A percentile compares a stretch with the other conserved stretches of the same genome.
Conservation (phyloP, 1,140 invertebrate genomes). For the Heterodera schachtii region DNA sequence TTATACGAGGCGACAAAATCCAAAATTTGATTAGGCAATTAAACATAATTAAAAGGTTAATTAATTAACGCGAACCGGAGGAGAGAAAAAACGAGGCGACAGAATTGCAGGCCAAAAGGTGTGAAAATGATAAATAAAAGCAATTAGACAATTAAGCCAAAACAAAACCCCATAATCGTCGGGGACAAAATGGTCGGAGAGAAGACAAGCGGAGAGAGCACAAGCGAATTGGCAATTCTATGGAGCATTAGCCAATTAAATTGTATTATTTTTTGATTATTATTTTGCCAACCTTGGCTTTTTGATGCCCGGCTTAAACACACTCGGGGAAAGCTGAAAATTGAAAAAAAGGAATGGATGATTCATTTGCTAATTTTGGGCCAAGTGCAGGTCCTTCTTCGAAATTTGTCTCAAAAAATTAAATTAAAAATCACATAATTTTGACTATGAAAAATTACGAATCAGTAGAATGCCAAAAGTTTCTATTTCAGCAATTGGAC, state of each 20-base stretch:
- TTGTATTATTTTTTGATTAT: conserved; percentile 10
- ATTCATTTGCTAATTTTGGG: background rate
- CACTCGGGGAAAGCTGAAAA: conserved; percentile 28
- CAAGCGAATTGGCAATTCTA: conserved; percentile 23
- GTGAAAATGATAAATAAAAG: background rate
- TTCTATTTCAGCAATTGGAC: no score
- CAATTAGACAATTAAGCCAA: background rate
- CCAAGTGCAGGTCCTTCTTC: no score
- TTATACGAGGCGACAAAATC: conserved; percentile 45
- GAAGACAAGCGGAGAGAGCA: conserved; percentile 45
- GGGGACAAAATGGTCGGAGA: conserved; percentile 49
- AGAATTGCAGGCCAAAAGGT: conserved; percentile 28
- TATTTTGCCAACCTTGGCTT: conserved; percentile 5
- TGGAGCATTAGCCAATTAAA: background rate
- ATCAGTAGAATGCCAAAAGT: no score
- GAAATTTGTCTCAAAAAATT: no score
- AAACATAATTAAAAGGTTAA: background rate
- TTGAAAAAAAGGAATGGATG: background rate
- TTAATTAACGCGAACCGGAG: conserved; percentile 8
- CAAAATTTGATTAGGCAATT: conserved; percentile 16
- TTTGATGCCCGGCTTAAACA: conserved; percentile 7
- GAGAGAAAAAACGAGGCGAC: conserved; percentile 36
- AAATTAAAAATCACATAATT: no score
- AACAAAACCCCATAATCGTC: conserved; percentile 8
- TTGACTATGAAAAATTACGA: no score